These are phyloP conservation scores for Momotus momota DNA, from an alignment of 2,797 vertebrate genomes.

Conservation along the genomic window DNA sequence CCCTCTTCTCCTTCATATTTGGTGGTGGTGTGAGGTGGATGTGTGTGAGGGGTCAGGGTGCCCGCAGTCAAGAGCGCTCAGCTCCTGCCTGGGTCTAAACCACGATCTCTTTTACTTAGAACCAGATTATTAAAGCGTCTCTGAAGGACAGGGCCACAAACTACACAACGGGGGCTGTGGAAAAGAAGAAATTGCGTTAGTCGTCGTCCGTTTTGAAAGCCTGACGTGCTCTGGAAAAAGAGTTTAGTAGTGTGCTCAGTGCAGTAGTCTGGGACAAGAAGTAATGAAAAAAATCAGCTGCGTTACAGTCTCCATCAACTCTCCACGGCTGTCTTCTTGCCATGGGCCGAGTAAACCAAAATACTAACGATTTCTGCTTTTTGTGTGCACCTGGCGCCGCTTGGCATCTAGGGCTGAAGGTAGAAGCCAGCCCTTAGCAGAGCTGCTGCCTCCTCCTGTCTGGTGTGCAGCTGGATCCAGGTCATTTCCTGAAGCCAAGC, in stretches of 20 bases:
- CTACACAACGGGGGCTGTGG: background rate
- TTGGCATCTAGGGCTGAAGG: accelerated
- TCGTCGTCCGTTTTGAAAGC: background rate
- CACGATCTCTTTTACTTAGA: background rate
- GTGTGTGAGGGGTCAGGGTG: too few species aligned
- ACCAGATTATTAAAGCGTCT: background rate
- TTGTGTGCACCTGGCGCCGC: background rate
- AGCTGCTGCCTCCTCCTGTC: background rate
- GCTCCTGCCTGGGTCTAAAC: too few species aligned
- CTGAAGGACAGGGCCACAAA: background rate
- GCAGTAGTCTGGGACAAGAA: background rate
- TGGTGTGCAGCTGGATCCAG: background rate
- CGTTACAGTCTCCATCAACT: background rate
- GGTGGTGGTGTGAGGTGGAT: too few species aligned
- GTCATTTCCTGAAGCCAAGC: background rate
- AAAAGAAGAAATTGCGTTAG: background rate
- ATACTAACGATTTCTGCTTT: background rate
- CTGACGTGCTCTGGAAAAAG: background rate
- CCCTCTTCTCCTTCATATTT: too few species aligned
- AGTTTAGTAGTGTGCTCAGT: background rate
- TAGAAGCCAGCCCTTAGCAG: background rate
- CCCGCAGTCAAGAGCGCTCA: too few species aligned
- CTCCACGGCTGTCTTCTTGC: background rate
- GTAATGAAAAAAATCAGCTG: background rate
- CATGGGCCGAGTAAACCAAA: background rate